Base-by-base conservation (phyloP, 2,797 vertebrate species). In the Sebastes paucispinis region DNA sequence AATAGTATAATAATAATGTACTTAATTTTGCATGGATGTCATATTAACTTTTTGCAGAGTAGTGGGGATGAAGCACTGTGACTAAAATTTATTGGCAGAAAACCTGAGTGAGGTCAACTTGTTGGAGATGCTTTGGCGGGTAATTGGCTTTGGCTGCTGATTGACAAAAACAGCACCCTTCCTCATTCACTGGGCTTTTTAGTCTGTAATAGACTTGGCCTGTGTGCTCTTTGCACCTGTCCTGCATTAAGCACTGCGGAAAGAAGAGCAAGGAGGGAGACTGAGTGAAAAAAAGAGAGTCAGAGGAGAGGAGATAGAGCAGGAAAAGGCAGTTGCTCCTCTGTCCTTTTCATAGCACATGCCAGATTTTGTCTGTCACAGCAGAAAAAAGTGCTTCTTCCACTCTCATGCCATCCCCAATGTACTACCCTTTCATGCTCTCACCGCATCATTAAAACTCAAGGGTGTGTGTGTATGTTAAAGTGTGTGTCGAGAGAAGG, bases 371-470 rank as follows among this genome's bases (percentile, higher is more conserved):
- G 83, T 90, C 84, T 84, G 87, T 89, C 77, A 90, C 85, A 90
- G 92, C 90, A 92, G 72, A 89, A 93, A 92, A 90, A 90, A 88
- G 80, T 84, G 87, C 86, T 85, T 92, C 86, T 86, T 65, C 77
- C 79, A 79, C 85, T 77, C 77, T 77, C 69, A 31, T 65, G 75
- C 72, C 65, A 58, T 87, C 79, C 87, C 77, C 72, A 67, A 67
- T 73, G 71, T 71, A 73, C 79, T 86, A 77, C 74, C 84, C 81
- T 87, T 85, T 83, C 82, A 82, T 89, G 68, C 86, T 81, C 77
- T 83, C 81, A 76, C 86, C 54, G 66, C 84, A 84, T 82, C 80
- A 73, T 90, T 90, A 90, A 90, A 91, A 88, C 87, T 84, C 83
- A 81, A 78, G 79, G 79, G 74, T 89, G 76, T 88, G 39, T 43